Base-by-base conservation (phyloP, 2,888 invertebrate genomes). In the Drosophila phalerata region DNA sequence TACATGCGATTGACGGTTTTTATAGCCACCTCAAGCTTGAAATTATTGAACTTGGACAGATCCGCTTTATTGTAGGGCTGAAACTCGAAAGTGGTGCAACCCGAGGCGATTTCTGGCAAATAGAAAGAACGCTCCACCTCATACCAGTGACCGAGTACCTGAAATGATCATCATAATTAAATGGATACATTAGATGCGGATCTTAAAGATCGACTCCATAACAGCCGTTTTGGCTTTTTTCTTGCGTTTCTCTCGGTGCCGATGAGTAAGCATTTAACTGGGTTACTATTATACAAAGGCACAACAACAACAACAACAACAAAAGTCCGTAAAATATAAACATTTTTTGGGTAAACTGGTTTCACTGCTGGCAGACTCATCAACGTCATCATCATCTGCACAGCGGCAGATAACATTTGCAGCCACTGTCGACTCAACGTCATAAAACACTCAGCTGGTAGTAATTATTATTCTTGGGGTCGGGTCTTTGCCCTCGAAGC, bases 91-190 rank as follows among this genome's bases (percentile, higher is more conserved):
- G 94, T 94, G 1, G 95, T 95, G 91, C 96, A 96, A 81, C 95
- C 95, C 10, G 95, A 94, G 0, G 95, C 93, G 45, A 96, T 93
- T 93, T 96, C 96, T 87, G 96, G 94, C 69, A 96, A 91, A 91
- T 96, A 96, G 92, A 96, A 96, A 0, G 96, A 95, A 47, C 96
- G 93, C 91, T 96, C 96, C 62, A 96, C 95, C 92, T 96, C 96
- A 89, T 94, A 96, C 96, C 96, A 96, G 73, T 94, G 93, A 91
- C 96, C 95, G 94, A 96, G 90, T 55, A 93, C 92, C 92, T 92
- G 15, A 85, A 77, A 28, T 34, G 10, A 42, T 52, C 17, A 42
- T 52, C 17, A 37, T 11, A 51, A 42, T 55, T 19, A 9, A 9
- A 49, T 34, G 37, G 6, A 48, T 38, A 15, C 17, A 48, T 58